Evolutionary conservation across 2,888 invertebrate genomes (phyloP).

Genomic region (Rhaphigaster nebulosa): DNA sequence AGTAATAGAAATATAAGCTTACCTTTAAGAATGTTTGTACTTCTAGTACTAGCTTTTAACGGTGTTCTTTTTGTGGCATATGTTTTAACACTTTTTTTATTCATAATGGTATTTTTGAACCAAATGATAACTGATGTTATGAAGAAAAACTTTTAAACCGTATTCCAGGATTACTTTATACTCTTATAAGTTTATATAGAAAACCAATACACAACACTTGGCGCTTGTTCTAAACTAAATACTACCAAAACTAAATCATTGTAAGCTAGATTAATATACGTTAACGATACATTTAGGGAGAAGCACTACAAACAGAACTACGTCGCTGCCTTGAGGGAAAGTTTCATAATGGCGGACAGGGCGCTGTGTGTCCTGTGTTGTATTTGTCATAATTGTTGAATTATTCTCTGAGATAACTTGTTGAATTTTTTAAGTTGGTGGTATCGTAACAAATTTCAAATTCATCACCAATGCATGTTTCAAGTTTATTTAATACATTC

Average conservation of each 20-base stretch:
- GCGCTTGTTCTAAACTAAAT: neutral
- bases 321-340: slow-evolving; percentile 59
- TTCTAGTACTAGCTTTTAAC: slow-evolving; percentile 52
- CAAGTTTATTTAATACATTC: neutral
- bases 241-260: neutral
- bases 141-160: neutral
- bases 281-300: neutral
- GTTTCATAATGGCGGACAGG: slow-evolving; percentile 59
- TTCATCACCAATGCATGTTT: neutral
- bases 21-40: slow-evolving; percentile 53
- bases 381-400: slow-evolving; percentile 24
- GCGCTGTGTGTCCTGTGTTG: slow-evolving; percentile 34
- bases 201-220: neutral
- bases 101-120: slow-evolving; percentile 17
- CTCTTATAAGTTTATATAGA: neutral
- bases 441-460: neutral
- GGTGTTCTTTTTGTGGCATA: slow-evolving; percentile 53
- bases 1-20: neutral
- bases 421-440: neutral
- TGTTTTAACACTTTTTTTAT: slow-evolving; percentile 52
- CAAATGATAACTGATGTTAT: slow-evolving; percentile 21
- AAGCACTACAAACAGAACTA: slow-evolving; percentile 57
- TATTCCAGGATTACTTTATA: neutral
- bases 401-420: neutral
- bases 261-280: neutral